These are phyloP conservation scores for Apis dorsata DNA, from an alignment of 1,140 invertebrate species.

Conservation along the genomic window DNA sequence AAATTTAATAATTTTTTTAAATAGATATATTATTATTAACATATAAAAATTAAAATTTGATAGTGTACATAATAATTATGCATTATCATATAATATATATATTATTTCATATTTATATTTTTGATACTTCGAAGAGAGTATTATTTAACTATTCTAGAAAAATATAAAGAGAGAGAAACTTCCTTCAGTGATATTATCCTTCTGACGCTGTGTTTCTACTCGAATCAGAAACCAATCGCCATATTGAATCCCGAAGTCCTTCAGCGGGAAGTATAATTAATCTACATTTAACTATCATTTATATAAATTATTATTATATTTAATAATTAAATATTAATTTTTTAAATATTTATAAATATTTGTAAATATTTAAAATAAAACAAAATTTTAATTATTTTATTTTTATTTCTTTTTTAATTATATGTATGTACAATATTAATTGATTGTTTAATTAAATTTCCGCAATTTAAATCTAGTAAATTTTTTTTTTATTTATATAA, in stretches of 20 bases:
- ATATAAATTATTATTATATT: neutral
- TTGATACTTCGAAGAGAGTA: neutral
- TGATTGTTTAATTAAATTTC: neutral
- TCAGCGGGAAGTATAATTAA: slow-evolving; percentile 59
- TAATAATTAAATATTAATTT: neutral
- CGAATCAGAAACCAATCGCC: slow-evolving; percentile 49
- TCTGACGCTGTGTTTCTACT: slow-evolving; percentile 43
- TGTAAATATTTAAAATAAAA: too few species aligned
- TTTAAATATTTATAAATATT: neutral
- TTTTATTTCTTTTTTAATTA: neutral
- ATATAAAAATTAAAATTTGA: slow-evolving; percentile 6
- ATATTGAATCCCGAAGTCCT: slow-evolving; percentile 61
- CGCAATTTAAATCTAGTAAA: neutral
- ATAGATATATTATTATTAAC: slow-evolving; percentile 6
- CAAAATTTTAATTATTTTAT: neutral
- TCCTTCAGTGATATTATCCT: slow-evolving; percentile 45
- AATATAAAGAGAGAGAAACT: slow-evolving; percentile 18
- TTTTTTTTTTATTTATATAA: neutral
- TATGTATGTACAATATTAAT: too few species aligned
- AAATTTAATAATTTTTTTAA: neutral
- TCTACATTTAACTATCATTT: slow-evolving; percentile 8
- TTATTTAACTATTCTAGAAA: neutral
- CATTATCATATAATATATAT: neutral
- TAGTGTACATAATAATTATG: neutral
- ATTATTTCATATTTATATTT: neutral